Evolutionary conservation across 2,888 invertebrate genomes (phyloP).

Genomic region (Pristionchus maxplancki): DNA sequence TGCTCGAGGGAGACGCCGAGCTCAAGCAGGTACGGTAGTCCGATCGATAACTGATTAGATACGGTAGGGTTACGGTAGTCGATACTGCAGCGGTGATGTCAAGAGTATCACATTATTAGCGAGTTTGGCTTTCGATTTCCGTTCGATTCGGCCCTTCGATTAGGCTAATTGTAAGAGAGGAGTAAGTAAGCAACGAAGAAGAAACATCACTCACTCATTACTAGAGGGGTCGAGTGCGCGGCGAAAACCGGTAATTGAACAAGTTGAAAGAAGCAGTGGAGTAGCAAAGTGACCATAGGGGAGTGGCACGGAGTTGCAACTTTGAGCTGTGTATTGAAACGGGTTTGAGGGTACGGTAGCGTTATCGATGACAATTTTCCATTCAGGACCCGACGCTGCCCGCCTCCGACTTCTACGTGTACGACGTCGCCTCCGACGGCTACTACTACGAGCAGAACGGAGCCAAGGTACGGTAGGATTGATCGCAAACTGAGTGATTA

Average conservation of each 20-base stretch:
- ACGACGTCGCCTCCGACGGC: conserved; percentile 75
- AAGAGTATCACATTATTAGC: conserved; percentile 6
- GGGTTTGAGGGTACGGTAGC: conserved; percentile 5
- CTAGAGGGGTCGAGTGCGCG: conserved; percentile 34
- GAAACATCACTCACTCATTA: conserved; percentile 35
- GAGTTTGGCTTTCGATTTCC: conserved; percentile 20
- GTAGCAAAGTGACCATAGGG: conserved; percentile 32
- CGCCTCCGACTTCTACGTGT: conserved; percentile 58
- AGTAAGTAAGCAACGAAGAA: neutral
- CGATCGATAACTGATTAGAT: neutral
- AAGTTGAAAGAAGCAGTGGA: conserved; percentile 1
- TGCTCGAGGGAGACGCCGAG: conserved; percentile 17
- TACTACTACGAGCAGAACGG: conserved; percentile 77
- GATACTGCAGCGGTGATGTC: conserved; percentile 26
- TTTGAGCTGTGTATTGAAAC: neutral
- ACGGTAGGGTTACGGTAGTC: neutral
- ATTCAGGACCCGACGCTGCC: neutral
- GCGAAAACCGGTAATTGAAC: conserved; percentile 40
- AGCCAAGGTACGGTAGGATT: conserved; percentile 56
- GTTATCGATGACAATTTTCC: neutral
- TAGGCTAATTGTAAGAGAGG: neutral
- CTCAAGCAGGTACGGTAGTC: conserved; percentile 45
- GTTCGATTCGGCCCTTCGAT: conserved; percentile 33
- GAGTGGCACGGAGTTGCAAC: conserved; percentile 29
- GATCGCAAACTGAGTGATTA: neutral